A percentile compares a stretch with the other conserved stretches of the same genome.
Evolutionary conservation across 1,140 invertebrate species (phyloP).

Genomic region (Ruditapes philippinarum): DNA sequence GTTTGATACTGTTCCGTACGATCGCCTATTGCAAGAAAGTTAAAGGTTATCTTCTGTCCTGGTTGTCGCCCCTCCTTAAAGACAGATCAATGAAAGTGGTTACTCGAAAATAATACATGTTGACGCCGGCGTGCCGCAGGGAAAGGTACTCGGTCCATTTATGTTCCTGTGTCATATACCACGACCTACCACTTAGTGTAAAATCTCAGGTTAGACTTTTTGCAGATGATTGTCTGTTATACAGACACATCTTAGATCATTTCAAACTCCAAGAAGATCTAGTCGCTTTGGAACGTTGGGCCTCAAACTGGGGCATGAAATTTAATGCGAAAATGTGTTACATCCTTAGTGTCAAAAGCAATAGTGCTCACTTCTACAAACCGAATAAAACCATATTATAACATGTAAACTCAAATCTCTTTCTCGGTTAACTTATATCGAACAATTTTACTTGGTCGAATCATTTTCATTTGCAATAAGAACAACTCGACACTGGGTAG

Average conservation of each 20-base stretch:
- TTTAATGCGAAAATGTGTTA: constrained; percentile 4
- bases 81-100: not conserved
- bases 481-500: too few relatives aligned
- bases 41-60: not conserved
- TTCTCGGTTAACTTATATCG: too few relatives aligned
- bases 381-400: too few relatives aligned
- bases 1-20: too few relatives aligned
- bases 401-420: too few relatives aligned
- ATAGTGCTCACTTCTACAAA: not conserved
- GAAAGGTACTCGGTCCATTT: not conserved
- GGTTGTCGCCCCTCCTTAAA: not conserved
- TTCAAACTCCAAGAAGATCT: not conserved
- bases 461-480: too few relatives aligned
- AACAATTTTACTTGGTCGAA: too few relatives aligned
- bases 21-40: too few relatives aligned
- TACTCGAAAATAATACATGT: not conserved
- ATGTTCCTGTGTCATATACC: constrained; percentile 11
- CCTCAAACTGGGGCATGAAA: not conserved
- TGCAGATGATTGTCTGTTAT: too few relatives aligned
- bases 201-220: too few relatives aligned
- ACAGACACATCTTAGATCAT: constrained; percentile 5
- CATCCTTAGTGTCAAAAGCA: not conserved
- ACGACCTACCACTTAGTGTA: not conserved
- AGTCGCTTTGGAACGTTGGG: not conserved
- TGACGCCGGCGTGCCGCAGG: not conserved